Evolutionary conservation across 2,113 vertebrate species (phyloP), one percentile per base, ranked within the genome.

Genomic region (Bettongia penicillata): DNA sequence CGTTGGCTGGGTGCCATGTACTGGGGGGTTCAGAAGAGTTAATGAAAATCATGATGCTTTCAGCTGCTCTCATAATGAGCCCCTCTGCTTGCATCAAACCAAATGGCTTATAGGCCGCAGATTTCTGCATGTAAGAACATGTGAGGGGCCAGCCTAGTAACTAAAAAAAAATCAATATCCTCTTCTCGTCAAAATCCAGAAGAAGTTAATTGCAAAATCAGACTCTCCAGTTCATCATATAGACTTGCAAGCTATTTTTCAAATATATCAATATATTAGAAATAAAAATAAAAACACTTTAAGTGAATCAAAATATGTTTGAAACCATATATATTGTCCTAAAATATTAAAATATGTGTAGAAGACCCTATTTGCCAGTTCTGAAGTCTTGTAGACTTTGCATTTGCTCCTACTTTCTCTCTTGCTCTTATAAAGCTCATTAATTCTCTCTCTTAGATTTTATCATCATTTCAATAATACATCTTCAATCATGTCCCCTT

Each of bases 1-100:
- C 47, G 51, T 53, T 97, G 94, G 93, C 37, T 0, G 2, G 3
- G 37, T 25, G 91, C 96, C 96, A 53, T 77, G 47, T 94, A 31
- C 55, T 90, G 68, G 57, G 92, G 49, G 49, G 95, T 95, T 97
- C 92, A 93, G 49, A 96, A 96, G 94, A 97, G 94, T 97, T 98
- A 98, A 98, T 98, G 98, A 98, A 98, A 99, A 98, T 98, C 97
- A 98, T 98, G 98, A 98, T 98, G 95, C 96, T 97, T 97, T 97
- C 51, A 89, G 26, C 57, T 43, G n/a, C 89, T 84, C 48, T 89
- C n/a, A 51, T 91, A 91, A 97, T 97, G 97, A 98, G 96, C 96
- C 91, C 52, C 68, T 77, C 68, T 77, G 68, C 68, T 77, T 77
- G 68, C 68, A 68, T 94, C 47, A 50, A 92, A 93, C 49, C 47